Percentiles rank a stretch among this genome's conserved stretches.
Conservation (phyloP, 2,797 vertebrate species). For the Mormyrops boulengeri region DNA sequence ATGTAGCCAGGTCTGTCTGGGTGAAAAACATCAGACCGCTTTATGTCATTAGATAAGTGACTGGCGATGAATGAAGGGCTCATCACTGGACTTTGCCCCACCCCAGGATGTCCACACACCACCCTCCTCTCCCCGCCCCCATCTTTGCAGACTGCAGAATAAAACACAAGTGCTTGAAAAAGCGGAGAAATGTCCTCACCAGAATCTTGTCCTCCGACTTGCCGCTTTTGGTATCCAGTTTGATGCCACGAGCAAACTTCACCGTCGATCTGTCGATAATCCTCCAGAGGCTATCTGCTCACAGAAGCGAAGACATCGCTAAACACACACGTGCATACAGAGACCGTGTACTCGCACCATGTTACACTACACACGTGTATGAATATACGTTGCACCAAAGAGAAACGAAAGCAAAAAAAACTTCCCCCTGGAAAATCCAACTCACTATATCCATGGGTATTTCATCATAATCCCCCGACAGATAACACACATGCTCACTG, state of each 20-base stretch:
- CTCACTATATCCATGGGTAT: neutral
- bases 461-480: neutral
- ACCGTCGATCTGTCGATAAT: slow-evolving; percentile 53
- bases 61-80: neutral
- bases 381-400: neutral
- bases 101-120: neutral
- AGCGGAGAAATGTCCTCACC: slow-evolving; percentile 45
- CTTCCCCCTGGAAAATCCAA: neutral
- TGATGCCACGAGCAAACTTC: slow-evolving; percentile 57
- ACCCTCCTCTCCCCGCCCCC: no score
- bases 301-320: neutral
- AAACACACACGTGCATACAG: slow-evolving; percentile 12
- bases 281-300: slow-evolving; percentile 61
- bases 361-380: neutral
- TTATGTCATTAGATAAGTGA: neutral
- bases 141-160: neutral
- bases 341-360: neutral
- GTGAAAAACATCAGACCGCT: neutral
- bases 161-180: neutral
- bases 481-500: neutral
- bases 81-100: neutral
- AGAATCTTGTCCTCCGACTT: slow-evolving; percentile 63
- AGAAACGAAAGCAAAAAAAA: neutral
- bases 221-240: slow-evolving; percentile 62
- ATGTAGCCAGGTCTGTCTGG: neutral